These are phyloP conservation scores for Epizoanthus fatuus DNA, from an alignment of 92 coral and sea anemone species.

Conservation along the genomic window DNA sequence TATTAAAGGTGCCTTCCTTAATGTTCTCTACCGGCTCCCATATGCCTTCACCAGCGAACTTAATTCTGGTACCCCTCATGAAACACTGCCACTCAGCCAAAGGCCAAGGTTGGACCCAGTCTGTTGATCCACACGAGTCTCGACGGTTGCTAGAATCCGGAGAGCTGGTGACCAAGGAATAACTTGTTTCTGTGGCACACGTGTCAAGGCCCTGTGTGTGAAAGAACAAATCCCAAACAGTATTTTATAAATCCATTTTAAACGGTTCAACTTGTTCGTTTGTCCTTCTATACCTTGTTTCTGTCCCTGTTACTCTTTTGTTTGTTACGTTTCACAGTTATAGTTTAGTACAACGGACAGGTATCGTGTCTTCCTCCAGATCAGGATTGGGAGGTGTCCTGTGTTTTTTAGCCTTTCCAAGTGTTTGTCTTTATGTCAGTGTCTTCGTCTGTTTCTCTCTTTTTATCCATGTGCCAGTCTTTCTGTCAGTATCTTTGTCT, in stretches of 20 bases:
- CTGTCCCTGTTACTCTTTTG: too few species aligned
- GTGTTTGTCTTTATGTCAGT: too few species aligned
- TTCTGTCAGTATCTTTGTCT: too few species aligned
- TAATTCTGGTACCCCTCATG: slow-evolving; percentile 67
- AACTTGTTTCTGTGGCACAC: slow-evolving; percentile 13
- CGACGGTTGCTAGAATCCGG: slow-evolving; percentile 7
- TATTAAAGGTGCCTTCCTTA: slow-evolving; percentile 3
- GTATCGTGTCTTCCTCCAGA: too few species aligned
- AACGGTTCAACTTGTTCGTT: background rate
- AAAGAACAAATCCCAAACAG: background rate
- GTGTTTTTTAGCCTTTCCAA: too few species aligned
- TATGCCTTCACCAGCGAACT: slow-evolving; percentile 65
- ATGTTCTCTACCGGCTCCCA: slow-evolving; percentile 68
- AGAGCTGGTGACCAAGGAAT: slow-evolving; percentile 19
- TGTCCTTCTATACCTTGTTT: too few species aligned
- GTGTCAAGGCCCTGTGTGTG: slow-evolving; percentile 15
- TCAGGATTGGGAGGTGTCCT: too few species aligned
- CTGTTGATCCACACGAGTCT: slow-evolving; percentile 21
- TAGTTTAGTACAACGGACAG: too few species aligned
- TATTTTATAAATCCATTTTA: background rate
- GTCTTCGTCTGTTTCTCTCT: too few species aligned
- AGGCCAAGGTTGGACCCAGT: background rate
- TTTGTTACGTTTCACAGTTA: too few species aligned
- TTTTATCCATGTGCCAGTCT: too few species aligned
- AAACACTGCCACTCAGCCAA: slow-evolving; percentile 68